These are phyloP conservation scores for Cryptoblepharus egeriae DNA, from an alignment of 2,797 vertebrate genomes.

Conservation along the genomic window DNA sequence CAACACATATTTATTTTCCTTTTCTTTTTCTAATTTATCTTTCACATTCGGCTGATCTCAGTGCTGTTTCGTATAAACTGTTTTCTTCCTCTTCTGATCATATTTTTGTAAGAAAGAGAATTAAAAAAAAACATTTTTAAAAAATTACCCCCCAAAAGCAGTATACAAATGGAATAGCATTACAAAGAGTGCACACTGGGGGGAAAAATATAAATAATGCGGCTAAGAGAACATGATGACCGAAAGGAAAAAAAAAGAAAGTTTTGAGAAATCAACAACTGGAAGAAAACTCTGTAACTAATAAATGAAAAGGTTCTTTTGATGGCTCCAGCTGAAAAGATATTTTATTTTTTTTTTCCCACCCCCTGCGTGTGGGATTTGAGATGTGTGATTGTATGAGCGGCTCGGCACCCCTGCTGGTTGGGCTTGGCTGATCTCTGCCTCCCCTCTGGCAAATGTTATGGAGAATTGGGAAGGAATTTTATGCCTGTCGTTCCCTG, in stretches of 20 bases:
- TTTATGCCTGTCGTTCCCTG: conserved; percentile 98
- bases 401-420: conserved; percentile 90
- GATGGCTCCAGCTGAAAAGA: conserved; percentile 97
- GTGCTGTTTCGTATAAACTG: too few species aligned
- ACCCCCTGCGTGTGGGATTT: conserved; percentile 90
- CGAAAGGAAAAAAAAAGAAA: conserved; percentile 60
- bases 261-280: conserved; percentile 87
- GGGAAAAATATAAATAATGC: conserved; percentile 60
- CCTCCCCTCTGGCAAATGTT: conserved; percentile 97
- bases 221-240: conserved; percentile 75
- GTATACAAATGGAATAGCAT: too few species aligned
- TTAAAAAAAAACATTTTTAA: too few species aligned
- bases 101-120: too few species aligned
- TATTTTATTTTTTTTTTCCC: conserved; percentile 92
- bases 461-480: conserved; percentile 98
- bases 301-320: conserved; percentile 93
- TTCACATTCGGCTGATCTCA: too few species aligned
- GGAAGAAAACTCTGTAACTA: conserved; percentile 96
- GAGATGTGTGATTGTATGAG: conserved; percentile 92
- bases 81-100: too few species aligned
- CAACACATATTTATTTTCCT: too few species aligned
- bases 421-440: conserved; percentile 89
- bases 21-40: too few species aligned
- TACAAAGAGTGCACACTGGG: too few species aligned
- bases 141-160: too few species aligned